phyloP scores from a whole-genome alignment of 1,140 invertebrate species.

The Latrodectus geometricus region DNA sequence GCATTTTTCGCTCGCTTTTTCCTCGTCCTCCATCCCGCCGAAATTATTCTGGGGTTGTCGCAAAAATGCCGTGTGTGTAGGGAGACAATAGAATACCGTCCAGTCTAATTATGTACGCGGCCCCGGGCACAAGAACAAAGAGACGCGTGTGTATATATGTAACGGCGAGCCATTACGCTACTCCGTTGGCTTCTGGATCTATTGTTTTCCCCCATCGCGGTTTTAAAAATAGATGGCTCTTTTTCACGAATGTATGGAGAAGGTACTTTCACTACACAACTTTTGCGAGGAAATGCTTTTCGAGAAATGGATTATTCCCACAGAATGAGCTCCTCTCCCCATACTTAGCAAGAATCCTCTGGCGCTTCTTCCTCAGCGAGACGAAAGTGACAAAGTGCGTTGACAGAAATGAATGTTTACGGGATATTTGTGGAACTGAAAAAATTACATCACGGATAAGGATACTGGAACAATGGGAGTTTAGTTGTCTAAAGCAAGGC shows the following conservation, averaged over 20 bases:
- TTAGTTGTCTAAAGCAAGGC: no score
- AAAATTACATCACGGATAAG: no score
- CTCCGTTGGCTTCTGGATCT: conserved; percentile 10
- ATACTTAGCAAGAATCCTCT: not conserved
- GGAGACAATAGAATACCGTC: conserved; percentile 51
- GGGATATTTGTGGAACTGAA: no score
- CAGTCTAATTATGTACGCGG: conserved; percentile 45
- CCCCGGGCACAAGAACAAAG: conserved; percentile 29
- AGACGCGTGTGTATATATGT: conserved; percentile 31
- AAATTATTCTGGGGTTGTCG: not conserved
- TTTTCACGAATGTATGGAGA: conserved; percentile 19
- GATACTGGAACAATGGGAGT: no score
- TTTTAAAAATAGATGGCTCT: conserved; percentile 37
- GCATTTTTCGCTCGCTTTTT: no score
- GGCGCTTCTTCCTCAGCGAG: not conserved
- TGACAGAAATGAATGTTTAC: not conserved
- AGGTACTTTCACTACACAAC: not conserved
- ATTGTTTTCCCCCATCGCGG: conserved; percentile 44
- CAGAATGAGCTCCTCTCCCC: not conserved
- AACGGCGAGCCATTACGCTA: conserved; percentile 19
- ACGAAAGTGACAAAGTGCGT: not conserved
- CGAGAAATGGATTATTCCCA: not conserved
- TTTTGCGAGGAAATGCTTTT: not conserved
- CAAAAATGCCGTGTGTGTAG: not conserved
- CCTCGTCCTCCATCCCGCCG: not conserved